Evolutionary conservation across 2,113 vertebrate species (phyloP).

Genomic region (Phyllopteryx taeniolatus): DNA sequence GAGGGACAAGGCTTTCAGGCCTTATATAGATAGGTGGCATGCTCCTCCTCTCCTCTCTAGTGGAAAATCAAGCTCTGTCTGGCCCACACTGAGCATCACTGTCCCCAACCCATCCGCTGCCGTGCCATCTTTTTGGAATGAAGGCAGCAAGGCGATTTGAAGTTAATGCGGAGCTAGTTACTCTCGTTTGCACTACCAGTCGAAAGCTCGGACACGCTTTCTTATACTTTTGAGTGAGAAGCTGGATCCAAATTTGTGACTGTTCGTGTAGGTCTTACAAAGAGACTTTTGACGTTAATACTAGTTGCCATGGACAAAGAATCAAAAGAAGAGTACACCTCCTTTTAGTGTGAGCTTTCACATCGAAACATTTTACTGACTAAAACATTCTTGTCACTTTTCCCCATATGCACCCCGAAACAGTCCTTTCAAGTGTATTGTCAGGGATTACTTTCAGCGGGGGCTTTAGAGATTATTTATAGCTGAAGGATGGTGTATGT

Average conservation of each 20-base stretch:
- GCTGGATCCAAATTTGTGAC: not conserved
- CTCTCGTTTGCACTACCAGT: not conserved
- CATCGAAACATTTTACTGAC: not conserved
- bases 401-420: not conserved
- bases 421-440: conserved; percentile 1
- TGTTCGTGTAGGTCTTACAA: too few relatives aligned
- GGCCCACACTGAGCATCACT: conserved; percentile 37
- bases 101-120: conserved; percentile 1
- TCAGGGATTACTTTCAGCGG: conserved; percentile 9
- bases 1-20: conserved; percentile 54
- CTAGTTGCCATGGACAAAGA: too few relatives aligned
- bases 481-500: conserved; percentile 15
- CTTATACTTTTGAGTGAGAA: not conserved
- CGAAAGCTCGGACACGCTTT: not conserved
- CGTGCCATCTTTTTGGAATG: conserved; percentile 13
- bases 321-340: too few relatives aligned
- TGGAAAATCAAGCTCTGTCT: conserved; percentile 29
- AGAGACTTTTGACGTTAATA: not conserved
- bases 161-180: not conserved
- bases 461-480: conserved; percentile 27
- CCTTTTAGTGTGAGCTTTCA: not conserved
- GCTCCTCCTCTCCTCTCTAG: conserved; percentile 67
- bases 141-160: not conserved
- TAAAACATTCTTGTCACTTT: not conserved
- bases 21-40: conserved; percentile 69